Conservation (phyloP, 2,888 invertebrate genomes). For the Coenonympha arcania region DNA sequence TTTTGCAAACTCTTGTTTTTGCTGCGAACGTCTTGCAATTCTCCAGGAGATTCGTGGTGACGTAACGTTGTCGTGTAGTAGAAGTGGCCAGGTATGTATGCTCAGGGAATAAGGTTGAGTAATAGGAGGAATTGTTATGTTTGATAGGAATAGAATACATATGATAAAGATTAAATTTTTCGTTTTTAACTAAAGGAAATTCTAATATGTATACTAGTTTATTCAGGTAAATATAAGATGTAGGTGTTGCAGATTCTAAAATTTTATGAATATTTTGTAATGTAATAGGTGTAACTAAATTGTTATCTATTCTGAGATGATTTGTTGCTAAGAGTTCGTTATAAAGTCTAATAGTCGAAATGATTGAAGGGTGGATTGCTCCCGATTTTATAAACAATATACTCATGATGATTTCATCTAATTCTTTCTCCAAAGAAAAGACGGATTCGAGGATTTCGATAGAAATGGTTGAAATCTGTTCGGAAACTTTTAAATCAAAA, state of each 20-base stretch:
- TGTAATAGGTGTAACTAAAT: constrained; percentile 27
- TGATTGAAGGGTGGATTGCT: constrained; percentile 15
- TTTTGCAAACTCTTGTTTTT: constrained; percentile 24
- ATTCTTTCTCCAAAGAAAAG: constrained; percentile 4
- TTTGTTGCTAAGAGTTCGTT: constrained; percentile 28
- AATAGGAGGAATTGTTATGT: too few species aligned
- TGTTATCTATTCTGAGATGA: background rate
- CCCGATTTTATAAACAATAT: constrained; percentile 14
- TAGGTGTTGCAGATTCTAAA: constrained; percentile 28
- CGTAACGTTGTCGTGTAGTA: too few species aligned
- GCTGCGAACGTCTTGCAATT: constrained; percentile 26
- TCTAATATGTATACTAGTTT: too few species aligned
- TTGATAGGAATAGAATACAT: too few species aligned
- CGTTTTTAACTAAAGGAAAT: too few species aligned
- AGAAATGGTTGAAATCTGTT: background rate
- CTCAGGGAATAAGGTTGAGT: too few species aligned
- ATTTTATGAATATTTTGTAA: constrained; percentile 30
- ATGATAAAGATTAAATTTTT: too few species aligned
- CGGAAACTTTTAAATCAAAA: background rate
- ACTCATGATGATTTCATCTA: constrained; percentile 9
- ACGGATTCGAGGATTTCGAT: background rate
- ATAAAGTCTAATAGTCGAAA: constrained; percentile 9
- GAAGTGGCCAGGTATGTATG: too few species aligned
- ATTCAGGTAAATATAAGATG: constrained; percentile 31
- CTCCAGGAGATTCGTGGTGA: constrained; percentile 26